These are phyloP conservation scores for Cephalopterus ornatus DNA, from an alignment of 2,113 vertebrate genomes.

Conservation along the genomic window DNA sequence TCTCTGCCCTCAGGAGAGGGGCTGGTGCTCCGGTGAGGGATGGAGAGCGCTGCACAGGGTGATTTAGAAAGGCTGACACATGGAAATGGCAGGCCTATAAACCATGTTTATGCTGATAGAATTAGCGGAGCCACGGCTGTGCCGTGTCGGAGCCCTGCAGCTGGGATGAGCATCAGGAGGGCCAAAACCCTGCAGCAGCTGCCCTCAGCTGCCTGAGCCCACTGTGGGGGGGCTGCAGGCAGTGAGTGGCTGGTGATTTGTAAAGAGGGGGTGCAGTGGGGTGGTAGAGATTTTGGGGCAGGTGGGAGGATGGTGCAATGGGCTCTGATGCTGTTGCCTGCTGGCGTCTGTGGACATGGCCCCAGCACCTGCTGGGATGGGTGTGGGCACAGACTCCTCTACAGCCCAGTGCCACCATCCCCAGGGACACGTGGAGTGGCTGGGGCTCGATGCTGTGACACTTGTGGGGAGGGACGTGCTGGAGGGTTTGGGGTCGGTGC, in stretches of 20 bases:
- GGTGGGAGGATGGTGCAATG: accelerated
- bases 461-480: accelerated
- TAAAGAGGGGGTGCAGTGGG: background rate
- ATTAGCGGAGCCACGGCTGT: background rate
- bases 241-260: accelerated
- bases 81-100: conserved; percentile 29
- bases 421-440: accelerated
- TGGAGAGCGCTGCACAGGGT: background rate
- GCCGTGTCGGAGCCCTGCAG: background rate
- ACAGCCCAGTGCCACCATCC: background rate
- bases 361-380: background rate
- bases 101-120: conserved; percentile 55
- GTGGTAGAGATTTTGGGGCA: background rate
- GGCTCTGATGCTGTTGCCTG: background rate
- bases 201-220: background rate
- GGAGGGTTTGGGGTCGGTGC: background rate
- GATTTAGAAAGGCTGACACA: conserved; percentile 42
- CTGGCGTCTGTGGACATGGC: accelerated
- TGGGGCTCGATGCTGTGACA: accelerated
- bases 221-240: background rate
- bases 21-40: background rate
- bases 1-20: background rate
- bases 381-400: background rate
- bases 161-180: background rate
- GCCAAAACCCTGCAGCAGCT: background rate